A percentile compares a stretch with the other conserved stretches of the same genome.
These are phyloP conservation scores for Adelognathus sp. DNA, from an alignment of 2,888 invertebrate genomes.

Conservation along the genomic window DNA sequence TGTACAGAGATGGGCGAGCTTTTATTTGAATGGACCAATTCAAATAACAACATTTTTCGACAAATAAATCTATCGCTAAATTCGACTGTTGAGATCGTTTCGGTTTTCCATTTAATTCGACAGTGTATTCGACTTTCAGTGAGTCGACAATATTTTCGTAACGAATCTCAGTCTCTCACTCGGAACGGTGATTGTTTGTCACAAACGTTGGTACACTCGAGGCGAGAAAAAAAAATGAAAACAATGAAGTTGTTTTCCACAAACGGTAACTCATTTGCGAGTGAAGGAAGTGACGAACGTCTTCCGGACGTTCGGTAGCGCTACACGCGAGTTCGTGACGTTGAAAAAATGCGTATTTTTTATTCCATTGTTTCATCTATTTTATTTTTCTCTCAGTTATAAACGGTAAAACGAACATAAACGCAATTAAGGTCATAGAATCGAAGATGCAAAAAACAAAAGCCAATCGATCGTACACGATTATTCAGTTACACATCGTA, in stretches of 20 bases:
- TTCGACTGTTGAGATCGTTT: background rate
- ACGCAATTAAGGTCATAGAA: slow-evolving; percentile 50
- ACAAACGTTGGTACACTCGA: background rate
- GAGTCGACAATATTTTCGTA: background rate
- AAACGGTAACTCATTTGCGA: background rate
- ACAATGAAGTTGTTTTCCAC: background rate
- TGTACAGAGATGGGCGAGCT: slow-evolving; percentile 13
- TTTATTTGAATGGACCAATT: slow-evolving; percentile 25
- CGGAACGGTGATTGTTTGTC: background rate
- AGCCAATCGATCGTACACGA: slow-evolving; percentile 3
- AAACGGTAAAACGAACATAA: slow-evolving; percentile 56
- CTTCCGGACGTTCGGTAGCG: background rate
- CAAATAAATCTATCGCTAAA: slow-evolving; percentile 6
- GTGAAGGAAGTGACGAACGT: background rate
- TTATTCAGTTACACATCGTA: background rate
- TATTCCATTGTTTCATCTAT: slow-evolving; percentile 31
- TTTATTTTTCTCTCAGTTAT: slow-evolving; percentile 17
- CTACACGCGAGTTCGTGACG: slow-evolving; percentile 12
- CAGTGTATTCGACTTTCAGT: background rate
- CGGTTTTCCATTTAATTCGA: too few relatives aligned
- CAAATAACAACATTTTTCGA: slow-evolving; percentile 17
- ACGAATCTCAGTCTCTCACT: slow-evolving; percentile 12
- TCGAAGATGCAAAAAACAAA: background rate
- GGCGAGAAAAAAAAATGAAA: background rate
- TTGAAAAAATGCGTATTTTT: slow-evolving; percentile 40